Evolutionary conservation across 2,113 vertebrate genomes (phyloP), one percentile per base, ranked within the genome.

Genomic region (Lynx canadensis): DNA sequence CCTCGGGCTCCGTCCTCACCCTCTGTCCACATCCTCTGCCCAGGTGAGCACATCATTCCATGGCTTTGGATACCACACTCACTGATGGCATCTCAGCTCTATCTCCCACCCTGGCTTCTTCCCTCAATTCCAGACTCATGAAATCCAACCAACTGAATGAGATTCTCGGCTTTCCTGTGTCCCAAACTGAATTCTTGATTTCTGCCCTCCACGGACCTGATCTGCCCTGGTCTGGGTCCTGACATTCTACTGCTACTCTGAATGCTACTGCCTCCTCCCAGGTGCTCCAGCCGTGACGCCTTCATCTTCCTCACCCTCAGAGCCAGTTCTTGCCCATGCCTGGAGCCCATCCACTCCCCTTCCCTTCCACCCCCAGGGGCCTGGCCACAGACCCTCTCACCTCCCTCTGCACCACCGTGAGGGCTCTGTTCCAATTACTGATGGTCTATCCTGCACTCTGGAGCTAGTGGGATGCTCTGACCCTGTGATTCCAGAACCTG

Each of bases 301-400:
- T 9, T 55, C 11, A 27, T 48, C n/a, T 5, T 41, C 29, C 36
- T 33, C 12, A 5, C 9, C 19, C 82, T 80, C 48, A 15, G 55
- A 66, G 36, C 11, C 27, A 31, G 5, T 21, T 57, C 27, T 66
- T 65, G 31, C 63, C 48, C 36, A 12, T 4, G n/a, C 25, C 63
- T 3, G 52, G 33, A 50, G 2, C 41, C 25, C 33, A 41, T 23
- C 50, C 8, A 9, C 57, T 65, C 87, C 65, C 82, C 27, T 25
- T 38, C 29, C 25, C 25, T 57, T 29, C n/a, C 3, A 9, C 19
- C 25, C 15, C 27, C 23, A 45, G 23, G 10, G 4, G 71, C 11
- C 57, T 14, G 23, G 33, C 16, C 25, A 33, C 52, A 57, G 18
- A 66, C 23, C 11, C 18, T 38, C 21, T 4, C 0, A 0, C 16